Evolutionary conservation across 2,888 invertebrate genomes (phyloP), one percentile per base, ranked within the genome.

Genomic region (Anthophora plumipes): DNA sequence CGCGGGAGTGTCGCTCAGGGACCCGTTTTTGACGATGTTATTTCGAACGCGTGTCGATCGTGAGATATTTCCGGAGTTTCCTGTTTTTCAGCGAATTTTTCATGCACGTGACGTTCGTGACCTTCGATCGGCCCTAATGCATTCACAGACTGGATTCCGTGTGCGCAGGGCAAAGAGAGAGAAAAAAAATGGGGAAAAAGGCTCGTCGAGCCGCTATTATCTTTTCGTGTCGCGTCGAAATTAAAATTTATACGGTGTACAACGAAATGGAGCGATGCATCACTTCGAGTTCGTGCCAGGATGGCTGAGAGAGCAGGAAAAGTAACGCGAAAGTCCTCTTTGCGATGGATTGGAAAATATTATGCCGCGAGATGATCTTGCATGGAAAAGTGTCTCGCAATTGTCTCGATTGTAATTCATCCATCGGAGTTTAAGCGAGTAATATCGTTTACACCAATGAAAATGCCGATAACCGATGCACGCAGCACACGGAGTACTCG

Each of bases 91-190:
- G 60, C 50, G 52, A 70, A 61, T 66, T 59, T 64, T 69, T 76
- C 39, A 46, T 4, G 31, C 64, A 6, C 61, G 41, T 20, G 25
- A 17, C 48, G 39, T 12, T 55, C 22, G 39, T 60, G 79, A 76
- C 70, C 76, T 79, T 79, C 64, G 70, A 70, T 79, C 75, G 69
- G 64, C 54, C n/a, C 70, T 61, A 66, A 66, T 66, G 70, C 76
- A 66, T 61, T 69, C 63, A 48, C 31, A 14, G 64, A 52, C 41
- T 43, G 43, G 60, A 55, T 54, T n/a, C n/a, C 37, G 20, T 25
- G 43, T 52, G 55, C 48, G 50, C 52, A 46, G 7, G 14, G 11
- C 52, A 55, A 57, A 63, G 25, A 14, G 20, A 31, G 46, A 31
- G n/a, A n/a, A n/a, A 4, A 43, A 76, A 60, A 61, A 55, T 67